Evolutionary conservation across 2,888 invertebrate genomes (phyloP).

Genomic region (Scaptodrosophila latifasciaeformis): DNA sequence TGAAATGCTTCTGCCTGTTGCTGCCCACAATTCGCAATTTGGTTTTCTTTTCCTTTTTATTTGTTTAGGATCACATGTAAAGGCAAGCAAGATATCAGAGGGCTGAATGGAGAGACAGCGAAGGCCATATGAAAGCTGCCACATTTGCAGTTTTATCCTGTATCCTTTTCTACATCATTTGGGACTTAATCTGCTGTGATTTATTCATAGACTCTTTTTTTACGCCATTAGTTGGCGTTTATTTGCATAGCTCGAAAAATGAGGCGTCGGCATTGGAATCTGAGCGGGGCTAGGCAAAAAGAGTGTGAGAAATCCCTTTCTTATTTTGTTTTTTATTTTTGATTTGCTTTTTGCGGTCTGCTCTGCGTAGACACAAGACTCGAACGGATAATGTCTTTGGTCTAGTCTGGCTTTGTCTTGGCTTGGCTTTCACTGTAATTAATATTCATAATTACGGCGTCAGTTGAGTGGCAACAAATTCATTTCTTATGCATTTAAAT

Average conservation of each 20-base stretch:
- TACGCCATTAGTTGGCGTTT: conserved; percentile 56
- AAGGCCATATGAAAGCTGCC: conserved; percentile 7
- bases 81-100: neutral
- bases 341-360: no score
- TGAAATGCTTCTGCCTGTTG: conserved; percentile 2
- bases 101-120: neutral
- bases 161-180: conserved; percentile 62
- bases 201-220: conserved; percentile 63
- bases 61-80: conserved; percentile 48
- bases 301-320: no score
- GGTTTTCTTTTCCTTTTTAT: conserved; percentile 21
- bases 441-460: conserved; percentile 59
- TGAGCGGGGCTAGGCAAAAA: no score
- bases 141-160: conserved; percentile 41
- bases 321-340: no score
- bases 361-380: no score
- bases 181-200: conserved; percentile 62
- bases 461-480: conserved; percentile 15
- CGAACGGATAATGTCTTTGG: neutral
- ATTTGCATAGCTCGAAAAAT: conserved; percentile 38
- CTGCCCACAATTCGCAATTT: neutral
- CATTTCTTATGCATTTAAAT: conserved; percentile 31
- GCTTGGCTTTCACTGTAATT: conserved; percentile 35
- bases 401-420: neutral
- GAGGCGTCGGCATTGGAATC: no score